A percentile compares a stretch with the other conserved stretches of the same genome.
phyloP scores from a whole-genome alignment of 2,888 invertebrate genomes.

The Cryptocephalus moraei region DNA sequence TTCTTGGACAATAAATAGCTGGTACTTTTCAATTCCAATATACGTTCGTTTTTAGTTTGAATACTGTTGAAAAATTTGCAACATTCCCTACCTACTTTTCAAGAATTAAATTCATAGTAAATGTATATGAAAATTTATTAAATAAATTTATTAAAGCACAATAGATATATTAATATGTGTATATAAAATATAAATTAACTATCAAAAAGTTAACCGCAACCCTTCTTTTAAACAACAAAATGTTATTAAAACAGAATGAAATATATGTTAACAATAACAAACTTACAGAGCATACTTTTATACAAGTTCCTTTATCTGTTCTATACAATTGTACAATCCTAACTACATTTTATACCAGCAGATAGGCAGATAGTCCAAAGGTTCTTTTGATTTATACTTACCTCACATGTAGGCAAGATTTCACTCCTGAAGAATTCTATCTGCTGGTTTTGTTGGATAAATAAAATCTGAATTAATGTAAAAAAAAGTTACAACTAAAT shows the following conservation, averaged over 20 bases:
- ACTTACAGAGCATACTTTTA: constrained; percentile 16
- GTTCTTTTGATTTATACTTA: no score
- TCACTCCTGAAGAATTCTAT: neutral
- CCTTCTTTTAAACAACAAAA: constrained; percentile 19
- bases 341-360: neutral
- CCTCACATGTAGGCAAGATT: no score
- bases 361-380: neutral
- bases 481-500: constrained; percentile 32
- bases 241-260: constrained; percentile 17
- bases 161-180: constrained; percentile 21
- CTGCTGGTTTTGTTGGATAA: neutral
- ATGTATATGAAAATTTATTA: constrained; percentile 21
- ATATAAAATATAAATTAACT: constrained; percentile 23
- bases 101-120: constrained; percentile 17
- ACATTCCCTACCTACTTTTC: no score
- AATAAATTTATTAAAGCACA: constrained; percentile 20
- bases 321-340: constrained; percentile 20
- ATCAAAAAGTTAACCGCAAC: constrained; percentile 27
- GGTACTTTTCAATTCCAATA: no score
- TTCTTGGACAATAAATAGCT: no score
- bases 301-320: constrained; percentile 16
- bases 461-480: constrained; percentile 6
- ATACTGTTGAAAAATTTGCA: no score
- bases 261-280: constrained; percentile 19
- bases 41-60: no score